Base-by-base conservation (phyloP, 2,888 invertebrate genomes). In the Sphaeridia pumilis region DNA sequence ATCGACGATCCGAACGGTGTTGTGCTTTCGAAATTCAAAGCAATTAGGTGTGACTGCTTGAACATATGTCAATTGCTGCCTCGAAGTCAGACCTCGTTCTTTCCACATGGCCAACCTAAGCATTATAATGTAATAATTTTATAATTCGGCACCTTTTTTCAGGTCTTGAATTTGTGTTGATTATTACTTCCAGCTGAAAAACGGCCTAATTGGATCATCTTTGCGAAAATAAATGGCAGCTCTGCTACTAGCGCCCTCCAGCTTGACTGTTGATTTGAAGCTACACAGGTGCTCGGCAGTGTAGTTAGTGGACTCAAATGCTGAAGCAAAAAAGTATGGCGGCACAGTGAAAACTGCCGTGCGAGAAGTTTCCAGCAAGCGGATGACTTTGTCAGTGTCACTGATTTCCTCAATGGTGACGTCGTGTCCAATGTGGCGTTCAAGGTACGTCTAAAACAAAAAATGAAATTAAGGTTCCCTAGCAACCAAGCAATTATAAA, bases 71-170 rank as follows among this genome's bases (percentile, higher is more conserved):
- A 25, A 7, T 12, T 2, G 36, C 14, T 10, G n/a, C 3, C 48
- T 24, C 12, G n/a, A 14, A 17, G 21, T 20, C 20, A 48, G 10
- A 5, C 48, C 48, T 7, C 48, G 24, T 20, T 48, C 38, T 21
- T 25, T 38, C 48, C 48, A 48, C 36, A 4, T 48, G 1, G 36
- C 35, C 17, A 38, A 38, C 35, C 48, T 48, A n/a, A n/a, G n/a
- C n/a, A n/a, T n/a, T n/a, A 22, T 31, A n/a, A 21, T 17, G 25
- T 3, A 24, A 35, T 35, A 4, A 25, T 47, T 35, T 17, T 20
- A n/a, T n/a, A n/a, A n/a, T n/a, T n/a, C n/a, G n/a, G n/a, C n/a
- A n/a, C n/a, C n/a, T n/a, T n/a, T n/a, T n/a, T n/a, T n/a, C n/a
- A n/a, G n/a, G n/a, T n/a, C n/a, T n/a, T n/a, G n/a, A n/a, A n/a